Evolutionary conservation across 2,888 invertebrate genomes (phyloP), one percentile per base, ranked within the genome.

Genomic region (Zootermopsis nevadensis): DNA sequence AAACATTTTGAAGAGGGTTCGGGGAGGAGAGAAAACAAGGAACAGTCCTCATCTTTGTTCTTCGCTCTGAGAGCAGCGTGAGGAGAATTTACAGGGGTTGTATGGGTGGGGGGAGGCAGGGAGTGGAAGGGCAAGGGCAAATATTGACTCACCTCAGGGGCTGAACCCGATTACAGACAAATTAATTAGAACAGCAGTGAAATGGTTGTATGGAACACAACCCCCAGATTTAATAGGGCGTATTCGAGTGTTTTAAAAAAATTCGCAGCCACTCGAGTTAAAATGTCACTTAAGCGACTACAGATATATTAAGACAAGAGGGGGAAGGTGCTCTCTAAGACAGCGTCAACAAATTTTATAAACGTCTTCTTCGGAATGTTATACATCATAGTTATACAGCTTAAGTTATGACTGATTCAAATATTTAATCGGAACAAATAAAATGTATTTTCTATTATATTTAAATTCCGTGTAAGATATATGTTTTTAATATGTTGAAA

Each of bases 61-160:
- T 24, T n/a, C 74, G 38, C 27, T 60, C 12, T 55, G 55, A 15
- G 22, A 55, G 55, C 22, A 60, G 60, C 60, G n/a, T 12, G 60
- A 60, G 27, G n/a, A 15, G 60, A 60, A 27, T 60, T 60, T 27
- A 60, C n/a, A 7, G 74, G n/a, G 35, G 74, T 24, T 74, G 42
- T 19, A 35, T 74, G 24, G 35, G 31, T 19, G 35, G 55, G 38
- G 24, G 35, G 31, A 22, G 35, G 55, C n/a, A 24, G 38, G 38
- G 24, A n/a, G 74, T 31, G 55, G 79, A 31, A 53, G 79, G 2
- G 55, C 31, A 24, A 79, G 55, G 48, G 79, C 79, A 79, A 79
- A 79, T 79, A 79, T 79, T 79, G 79, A 79, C 79, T 79, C 79
- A 35, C 79, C 79, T 79, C 12, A 79, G 79, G 77, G 79, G 79